Evolutionary conservation across 2,888 invertebrate genomes (phyloP), one percentile per base, ranked within the genome.

Genomic region (Chrysopilus asiliformis): DNA sequence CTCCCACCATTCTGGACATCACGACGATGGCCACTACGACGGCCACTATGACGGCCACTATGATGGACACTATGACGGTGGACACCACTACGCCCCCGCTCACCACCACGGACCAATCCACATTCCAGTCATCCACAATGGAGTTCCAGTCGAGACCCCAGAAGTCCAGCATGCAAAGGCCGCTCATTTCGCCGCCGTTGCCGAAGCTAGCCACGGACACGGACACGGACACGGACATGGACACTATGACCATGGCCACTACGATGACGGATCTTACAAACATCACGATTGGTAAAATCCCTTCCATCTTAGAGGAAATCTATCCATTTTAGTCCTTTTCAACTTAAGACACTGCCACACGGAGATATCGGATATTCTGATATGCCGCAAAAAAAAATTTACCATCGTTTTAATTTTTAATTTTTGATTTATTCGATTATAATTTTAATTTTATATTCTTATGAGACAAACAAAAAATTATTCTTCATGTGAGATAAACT

Each of bases 111-210:
- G 65, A 38, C 58, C 64, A 39, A 56, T 60, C 32, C 64, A 64
- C 42, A 59, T 64, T 41, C 64, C 64, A 28, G 56, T 64, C 40
- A 65, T 64, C 45, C 61, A 60, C 39, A 65, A 67, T 41, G 67
- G 65, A 35, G 63, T 66, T 20, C 68, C 68, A 32, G 55, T 66
- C 6, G 68, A 68, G 49, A 67, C 68, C 18, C 65, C 67, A 7
- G 68, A 68, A 53, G 68, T 68, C 24, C 64, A 64, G 46, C 59
- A 61, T 24, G 64, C 63, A 10, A 60, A 61, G 41, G 63, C 62
- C 38, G 59, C 63, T 12, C 62, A 63, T 39, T 51, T 63, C 36
- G 60, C 51, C 20, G 61, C 63, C 3, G 42, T 63, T 38, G 56
- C 60, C 9, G 56, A 60, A 17, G 64, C 63, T 17, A 22, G n/a